Base-by-base conservation (phyloP, 2,888 invertebrate genomes). In the Apantesis nais region DNA sequence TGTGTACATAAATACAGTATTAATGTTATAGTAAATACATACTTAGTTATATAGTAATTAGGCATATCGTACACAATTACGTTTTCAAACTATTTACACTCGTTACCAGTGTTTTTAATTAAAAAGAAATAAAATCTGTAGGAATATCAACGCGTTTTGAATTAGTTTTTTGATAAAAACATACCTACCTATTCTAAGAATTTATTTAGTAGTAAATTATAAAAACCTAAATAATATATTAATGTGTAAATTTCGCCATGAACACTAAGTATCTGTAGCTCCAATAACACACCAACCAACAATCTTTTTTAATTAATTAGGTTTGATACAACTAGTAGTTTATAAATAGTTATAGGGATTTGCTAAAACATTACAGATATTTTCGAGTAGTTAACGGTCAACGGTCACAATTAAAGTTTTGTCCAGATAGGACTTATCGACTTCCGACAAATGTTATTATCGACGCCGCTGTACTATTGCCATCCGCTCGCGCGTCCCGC, bases 401-500 rank as follows among this genome's bases (percentile, higher is more conserved):
- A 73, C 77, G 77, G 78, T 81, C 80, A 81, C 70, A 76, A 78
- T 70, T 82, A 67, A 73, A 67, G 73, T 69, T 79, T 86, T 76
- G 81, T 75, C 67, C 72, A 74, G 85, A 79, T 82, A 81, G 73
- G 72, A 78, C 77, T 86, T 92, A 93, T 93, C 93, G 82, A 83
- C 90, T 89, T 93, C 93, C 93, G 90, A 88, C 85, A 64, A 70
- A 67, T 83, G 89, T 92, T 93, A 52, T 52, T 52, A 92, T 86
- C 81, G 78, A 75, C 78, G 70, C 66, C 75, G 80, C 78, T 83
- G 74, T 85, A 80, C 73, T 79, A 55, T 39, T 80, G 86, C 86
- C 87, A 91, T 89, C 91, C 91, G 90, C 82, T 81, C 66, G 74
- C 68, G 79, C 74, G 75, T 69, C 76, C 76, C 78, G 75, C 78